Conservation (phyloP, 2,888 invertebrate species). For the Eristalinus sepulchralis region DNA sequence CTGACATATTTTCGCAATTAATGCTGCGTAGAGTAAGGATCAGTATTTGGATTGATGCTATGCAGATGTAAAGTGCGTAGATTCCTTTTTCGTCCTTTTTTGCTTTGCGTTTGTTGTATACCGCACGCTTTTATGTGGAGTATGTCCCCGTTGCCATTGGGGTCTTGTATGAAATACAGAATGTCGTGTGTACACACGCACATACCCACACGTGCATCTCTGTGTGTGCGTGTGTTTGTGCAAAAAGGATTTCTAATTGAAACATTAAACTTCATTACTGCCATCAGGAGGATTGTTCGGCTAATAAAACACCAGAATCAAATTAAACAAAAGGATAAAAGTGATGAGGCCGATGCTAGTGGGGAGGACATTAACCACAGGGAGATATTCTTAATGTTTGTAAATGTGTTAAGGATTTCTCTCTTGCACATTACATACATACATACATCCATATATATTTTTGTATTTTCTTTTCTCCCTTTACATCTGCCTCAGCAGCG, state of each 20-base stretch:
- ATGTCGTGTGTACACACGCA: conserved; percentile 8
- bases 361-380: conserved; percentile 42
- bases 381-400: conserved; percentile 33
- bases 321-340: conserved; percentile 65
- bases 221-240: conserved; percentile 8
- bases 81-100: conserved; percentile 27
- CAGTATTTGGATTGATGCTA: conserved; percentile 64
- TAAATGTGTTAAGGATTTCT: conserved; percentile 14
- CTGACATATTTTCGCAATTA: conserved; percentile 70
- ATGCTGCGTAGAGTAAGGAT: conserved; percentile 67
- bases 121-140: neutral
- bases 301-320: conserved; percentile 68
- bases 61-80: conserved; percentile 55
- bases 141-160: conserved; percentile 10
- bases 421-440: neutral
- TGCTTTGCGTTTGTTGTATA: neutral
- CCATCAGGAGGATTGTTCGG: conserved; percentile 73
- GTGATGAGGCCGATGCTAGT: conserved; percentile 37
- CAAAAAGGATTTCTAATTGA: conserved; percentile 77
- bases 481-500: neutral
- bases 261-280: conserved; percentile 78
- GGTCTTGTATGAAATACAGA: conserved; percentile 19
- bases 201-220: neutral
- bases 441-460: neutral
- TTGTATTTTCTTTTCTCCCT: neutral